phyloP scores from a whole-genome alignment of 2,113 vertebrate genomes.

The Microtus pennsylvanicus region DNA sequence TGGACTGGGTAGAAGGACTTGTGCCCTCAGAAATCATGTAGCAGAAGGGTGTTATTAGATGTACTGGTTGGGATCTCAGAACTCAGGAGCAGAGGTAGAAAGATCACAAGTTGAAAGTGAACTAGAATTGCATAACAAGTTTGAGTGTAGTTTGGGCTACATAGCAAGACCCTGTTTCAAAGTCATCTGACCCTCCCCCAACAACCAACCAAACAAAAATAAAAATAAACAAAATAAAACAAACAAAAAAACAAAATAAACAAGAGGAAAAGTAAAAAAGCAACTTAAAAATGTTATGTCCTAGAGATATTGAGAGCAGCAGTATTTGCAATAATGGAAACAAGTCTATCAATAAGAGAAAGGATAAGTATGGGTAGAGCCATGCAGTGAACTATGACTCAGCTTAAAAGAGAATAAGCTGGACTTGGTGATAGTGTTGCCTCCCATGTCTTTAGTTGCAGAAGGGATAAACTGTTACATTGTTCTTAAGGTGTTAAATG shows the following conservation, averaged over 20 bases:
- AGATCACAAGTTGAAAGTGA: not conserved
- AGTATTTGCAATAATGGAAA: not conserved
- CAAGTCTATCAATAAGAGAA: not conserved
- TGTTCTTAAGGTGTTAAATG: slow-evolving; percentile 85
- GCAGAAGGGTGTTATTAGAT: not conserved
- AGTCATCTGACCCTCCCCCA: no score
- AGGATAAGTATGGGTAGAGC: not conserved
- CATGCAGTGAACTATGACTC: not conserved
- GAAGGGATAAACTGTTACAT: slow-evolving; percentile 77
- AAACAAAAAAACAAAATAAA: not conserved
- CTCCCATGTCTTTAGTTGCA: slow-evolving; percentile 68
- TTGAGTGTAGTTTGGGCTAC: not conserved
- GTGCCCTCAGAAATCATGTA: not conserved
- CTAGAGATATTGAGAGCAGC: not conserved
- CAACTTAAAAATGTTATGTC: not conserved
- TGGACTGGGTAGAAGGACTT: not conserved
- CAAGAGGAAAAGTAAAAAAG: not conserved
- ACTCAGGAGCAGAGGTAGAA: not conserved
- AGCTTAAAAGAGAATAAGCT: not conserved
- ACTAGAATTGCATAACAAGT: not conserved
- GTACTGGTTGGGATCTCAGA: not conserved
- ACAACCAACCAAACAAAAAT: not conserved
- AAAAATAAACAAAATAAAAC: no score
- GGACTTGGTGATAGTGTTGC: slow-evolving; percentile 55
- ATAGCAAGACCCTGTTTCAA: not conserved